Base-by-base conservation (phyloP, 2,888 invertebrate genomes). In the Ceratothoa steindachneri region DNA sequence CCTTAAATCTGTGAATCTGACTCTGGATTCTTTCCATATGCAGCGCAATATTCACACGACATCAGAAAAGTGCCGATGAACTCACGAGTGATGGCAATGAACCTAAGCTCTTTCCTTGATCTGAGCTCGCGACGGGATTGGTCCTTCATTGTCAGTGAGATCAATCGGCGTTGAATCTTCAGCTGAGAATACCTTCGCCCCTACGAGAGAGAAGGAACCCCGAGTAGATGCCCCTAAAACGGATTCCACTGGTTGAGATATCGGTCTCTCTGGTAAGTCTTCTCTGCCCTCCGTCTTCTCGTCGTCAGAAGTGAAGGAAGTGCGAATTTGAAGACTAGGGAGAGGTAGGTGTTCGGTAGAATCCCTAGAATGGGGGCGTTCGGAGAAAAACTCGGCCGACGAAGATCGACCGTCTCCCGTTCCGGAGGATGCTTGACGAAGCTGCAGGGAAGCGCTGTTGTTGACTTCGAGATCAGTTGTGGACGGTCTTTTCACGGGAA, bases 401-500 rank as follows among this genome's bases (percentile, higher is more conserved):
- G 60, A 60, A 24, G 60, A 24, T 60, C 60, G n/a, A 1, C 60
- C 24, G 27, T 60, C 60, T 60, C n/a, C n/a, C 22, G 12, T 12
- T 12, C 27, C 27, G 19, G 60, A 60, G 24, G 60, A 12, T 24
- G 19, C 22, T 12, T 24, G 60, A 22, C 27, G 60, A n/a, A 60
- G 27, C 7, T 5, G 15, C 41, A 41, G 15, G 2, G 19, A 7
- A 3, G 60, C n/a, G 27, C 12, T 22, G 27, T 60, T 24, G 9
- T 60, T 60, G 12, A 24, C 60, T 24, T 60, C 60, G 12, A 60
- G n/a, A 24, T 60, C 60, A 1, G 60, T 60, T 9, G 60, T 7
- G 12, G 60, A 22, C n/a, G n/a, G n/a, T 60, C 27, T 60, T 24
- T 60, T 60, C 60, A 69, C 71, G 29, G 76, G 75, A 24, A 75